Percentiles rank a stretch among this genome's conserved stretches.
Evolutionary conservation across 2,113 vertebrate genomes (phyloP).

Genomic region (Okapia johnstoni): DNA sequence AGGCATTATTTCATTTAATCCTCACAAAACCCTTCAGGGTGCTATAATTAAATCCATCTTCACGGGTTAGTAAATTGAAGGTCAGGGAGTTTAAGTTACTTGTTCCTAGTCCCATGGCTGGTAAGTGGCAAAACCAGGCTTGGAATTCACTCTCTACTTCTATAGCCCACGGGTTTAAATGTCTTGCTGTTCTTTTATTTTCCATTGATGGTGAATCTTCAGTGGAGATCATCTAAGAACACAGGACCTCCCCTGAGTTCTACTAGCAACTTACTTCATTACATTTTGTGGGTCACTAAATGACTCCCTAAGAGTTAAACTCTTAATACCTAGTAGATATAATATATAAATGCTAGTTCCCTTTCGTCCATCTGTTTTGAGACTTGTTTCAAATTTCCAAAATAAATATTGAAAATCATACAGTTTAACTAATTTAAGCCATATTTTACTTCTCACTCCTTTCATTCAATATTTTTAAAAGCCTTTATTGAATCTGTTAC

Average conservation of each 20-base stretch:
- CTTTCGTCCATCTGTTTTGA: not conserved
- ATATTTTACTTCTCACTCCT: not conserved
- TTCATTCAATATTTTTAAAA: not conserved
- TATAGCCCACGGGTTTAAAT: not conserved
- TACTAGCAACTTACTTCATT: not conserved
- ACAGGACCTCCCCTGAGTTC: not conserved
- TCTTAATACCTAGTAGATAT: not conserved
- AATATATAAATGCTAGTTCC: not conserved
- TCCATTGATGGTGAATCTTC: not conserved
- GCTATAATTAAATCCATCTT: not conserved
- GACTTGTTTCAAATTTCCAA: not conserved
- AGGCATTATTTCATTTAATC: not conserved
- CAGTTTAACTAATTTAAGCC: not conserved
- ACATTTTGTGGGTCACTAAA: not conserved
- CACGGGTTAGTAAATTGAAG: not conserved
- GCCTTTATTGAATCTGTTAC: not conserved
- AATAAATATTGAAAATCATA: not conserved
- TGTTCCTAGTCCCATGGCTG: not conserved
- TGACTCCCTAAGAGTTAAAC: not conserved
- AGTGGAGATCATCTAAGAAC: not conserved
- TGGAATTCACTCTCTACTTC: not conserved
- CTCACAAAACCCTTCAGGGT: not conserved
- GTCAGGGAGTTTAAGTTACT: not conserved
- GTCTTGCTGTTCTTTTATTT: not conserved
- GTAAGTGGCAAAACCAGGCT: not conserved